Conservation (phyloP, 2,888 invertebrate genomes). For the Thereva unica region DNA sequence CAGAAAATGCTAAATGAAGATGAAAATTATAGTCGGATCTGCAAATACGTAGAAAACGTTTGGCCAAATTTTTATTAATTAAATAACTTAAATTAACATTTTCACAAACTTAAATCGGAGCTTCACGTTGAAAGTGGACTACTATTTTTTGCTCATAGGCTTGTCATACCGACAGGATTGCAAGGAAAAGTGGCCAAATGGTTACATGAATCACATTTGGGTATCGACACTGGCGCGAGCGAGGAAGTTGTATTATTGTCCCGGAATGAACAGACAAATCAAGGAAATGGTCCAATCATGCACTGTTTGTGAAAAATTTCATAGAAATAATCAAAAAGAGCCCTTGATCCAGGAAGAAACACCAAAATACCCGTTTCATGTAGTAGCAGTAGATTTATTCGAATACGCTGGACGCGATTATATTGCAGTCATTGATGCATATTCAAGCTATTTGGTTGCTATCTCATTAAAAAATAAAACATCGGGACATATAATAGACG, state of each 20-base stretch:
- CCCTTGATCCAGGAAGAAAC: constrained; percentile 5
- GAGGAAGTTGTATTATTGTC: constrained; percentile 49
- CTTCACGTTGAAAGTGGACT: constrained; percentile 28
- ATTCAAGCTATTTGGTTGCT: too few relatives aligned
- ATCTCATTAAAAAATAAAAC: too few relatives aligned
- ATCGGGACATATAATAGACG: too few relatives aligned
- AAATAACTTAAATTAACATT: constrained; percentile 21
- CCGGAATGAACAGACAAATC: constrained; percentile 47
- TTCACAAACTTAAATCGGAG: neutral
- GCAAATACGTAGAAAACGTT: constrained; percentile 21
- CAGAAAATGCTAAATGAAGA: neutral
- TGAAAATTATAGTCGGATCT: neutral
- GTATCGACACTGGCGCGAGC: constrained; percentile 47
- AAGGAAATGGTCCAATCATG: constrained; percentile 42
- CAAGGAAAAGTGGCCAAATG: constrained; percentile 42
- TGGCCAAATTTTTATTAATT: constrained; percentile 42
- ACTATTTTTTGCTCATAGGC: constrained; percentile 37
- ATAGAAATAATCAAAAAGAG: neutral
- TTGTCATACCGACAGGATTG: constrained; percentile 43
- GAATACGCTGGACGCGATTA: too few relatives aligned
- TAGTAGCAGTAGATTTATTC: neutral
- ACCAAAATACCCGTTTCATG: neutral
- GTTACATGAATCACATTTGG: constrained; percentile 50
- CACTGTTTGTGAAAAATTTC: constrained; percentile 36
- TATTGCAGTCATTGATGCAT: too few relatives aligned